Evolutionary conservation across 2,888 invertebrate species (phyloP), one percentile per base, ranked within the genome.

Genomic region (Gnatocerus cornutus): DNA sequence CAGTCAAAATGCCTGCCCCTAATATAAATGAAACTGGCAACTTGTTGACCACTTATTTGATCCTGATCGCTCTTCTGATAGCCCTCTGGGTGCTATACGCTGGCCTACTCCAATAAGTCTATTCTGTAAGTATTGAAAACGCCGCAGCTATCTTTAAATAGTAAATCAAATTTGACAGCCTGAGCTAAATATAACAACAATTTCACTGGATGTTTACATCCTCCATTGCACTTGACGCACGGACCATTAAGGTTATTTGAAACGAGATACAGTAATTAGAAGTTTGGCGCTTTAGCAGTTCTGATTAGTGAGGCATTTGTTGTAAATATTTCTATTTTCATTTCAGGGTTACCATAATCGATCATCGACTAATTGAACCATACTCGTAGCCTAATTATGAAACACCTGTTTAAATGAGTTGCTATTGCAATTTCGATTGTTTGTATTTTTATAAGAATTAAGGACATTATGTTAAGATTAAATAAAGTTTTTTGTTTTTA

Each of bases 41-140:
- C 58, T 46, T 75, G 5, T 62, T 75, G 41, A 75, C 71, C 7
- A 75, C 75, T 9, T 75, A 73, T 56, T 27, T 73, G 33, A 75
- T 75, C 27, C 65, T 75, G 8, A 74, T 75, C 13, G 73, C 72
- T 14, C 66, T 75, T 39, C 67, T 75, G 33, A 63, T 69, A 68
- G 74, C 74, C 0, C 61, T 75, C 30, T 75, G 75, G 75, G 50
- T 74, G 12, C 55, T 75, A 12, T 75, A 75, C 45, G 69, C 71
- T 8, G 74, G 73, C 29, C 33, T 75, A 46, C 39, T 71, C 7
- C 68, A 63, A 46, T 74, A 69, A 70, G 48, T 53, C 14, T 29
- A 58, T 12, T n/a, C 29, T 5, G 61, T 68, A 52, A 61, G 61
- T 62, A 68, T 55, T 13, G n/a, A 39, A 8, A 14, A 3, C 14